phyloP scores from a whole-genome alignment of 2,888 invertebrate species.

The Drosophila vallismaia region DNA sequence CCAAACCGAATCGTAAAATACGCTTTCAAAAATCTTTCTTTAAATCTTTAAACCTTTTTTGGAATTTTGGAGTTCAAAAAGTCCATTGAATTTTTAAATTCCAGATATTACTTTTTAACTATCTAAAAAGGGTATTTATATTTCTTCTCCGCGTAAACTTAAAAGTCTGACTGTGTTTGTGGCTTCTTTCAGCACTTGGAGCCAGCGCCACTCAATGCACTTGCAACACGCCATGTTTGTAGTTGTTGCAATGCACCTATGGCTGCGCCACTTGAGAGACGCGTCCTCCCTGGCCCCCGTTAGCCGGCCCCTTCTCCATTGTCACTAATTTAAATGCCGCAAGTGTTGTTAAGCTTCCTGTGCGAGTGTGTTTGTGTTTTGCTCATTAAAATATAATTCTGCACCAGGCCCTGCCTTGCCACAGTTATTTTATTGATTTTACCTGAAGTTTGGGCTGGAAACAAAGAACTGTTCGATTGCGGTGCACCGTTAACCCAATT shows the following conservation, averaged over 20 bases:
- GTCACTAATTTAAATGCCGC: constrained; percentile 72
- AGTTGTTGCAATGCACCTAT: constrained; percentile 57
- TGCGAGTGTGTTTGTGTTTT: constrained; percentile 44
- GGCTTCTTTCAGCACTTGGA: constrained; percentile 66
- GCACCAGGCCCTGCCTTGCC: constrained; percentile 41
- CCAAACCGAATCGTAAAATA: not conserved
- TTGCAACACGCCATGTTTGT: constrained; percentile 50
- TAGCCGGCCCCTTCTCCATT: constrained; percentile 14
- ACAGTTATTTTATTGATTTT: constrained; percentile 61
- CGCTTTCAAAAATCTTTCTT: not conserved
- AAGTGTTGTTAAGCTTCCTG: constrained; percentile 75
- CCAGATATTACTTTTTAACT: too few species aligned
- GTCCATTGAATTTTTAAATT: too few species aligned
- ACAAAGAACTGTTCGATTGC: constrained; percentile 29
- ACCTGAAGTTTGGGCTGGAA: constrained; percentile 58
- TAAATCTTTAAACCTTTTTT: too few species aligned
- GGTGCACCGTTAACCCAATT: constrained; percentile 64
- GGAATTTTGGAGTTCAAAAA: too few species aligned
- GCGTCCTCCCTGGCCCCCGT: constrained; percentile 7
- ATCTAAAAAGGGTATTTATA: too few species aligned
- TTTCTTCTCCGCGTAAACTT: not conserved
- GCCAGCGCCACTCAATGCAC: constrained; percentile 67
- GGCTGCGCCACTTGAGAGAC: constrained; percentile 66
- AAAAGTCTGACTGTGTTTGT: constrained; percentile 50
- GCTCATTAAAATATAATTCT: constrained; percentile 73